Conservation (phyloP, 2,888 invertebrate genomes). For the Actias luna region DNA sequence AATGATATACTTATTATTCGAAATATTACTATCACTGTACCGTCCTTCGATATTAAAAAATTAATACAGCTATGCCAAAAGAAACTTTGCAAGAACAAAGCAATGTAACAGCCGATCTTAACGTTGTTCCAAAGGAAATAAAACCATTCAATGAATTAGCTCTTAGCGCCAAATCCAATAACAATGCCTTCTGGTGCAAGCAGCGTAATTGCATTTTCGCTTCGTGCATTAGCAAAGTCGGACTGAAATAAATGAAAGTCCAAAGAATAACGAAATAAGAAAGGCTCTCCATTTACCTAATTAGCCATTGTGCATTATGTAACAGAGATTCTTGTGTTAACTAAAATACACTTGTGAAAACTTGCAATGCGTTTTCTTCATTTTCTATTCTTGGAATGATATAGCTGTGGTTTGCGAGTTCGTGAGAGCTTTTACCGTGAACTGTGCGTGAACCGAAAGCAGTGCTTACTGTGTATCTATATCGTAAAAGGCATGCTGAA, state of each 20-base stretch:
- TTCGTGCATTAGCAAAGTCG: slow-evolving; percentile 10
- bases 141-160: slow-evolving; percentile 13
- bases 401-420: too few relatives aligned
- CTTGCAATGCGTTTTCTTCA: too few relatives aligned
- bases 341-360: neutral
- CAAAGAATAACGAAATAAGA: slow-evolving; percentile 1
- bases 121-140: slow-evolving; percentile 15
- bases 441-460: too few relatives aligned
- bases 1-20: too few relatives aligned
- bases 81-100: neutral
- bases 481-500: too few relatives aligned
- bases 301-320: slow-evolving; percentile 2
- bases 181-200: slow-evolving; percentile 13
- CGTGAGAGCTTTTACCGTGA: too few relatives aligned
- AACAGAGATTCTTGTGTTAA: neutral
- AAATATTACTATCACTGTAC: too few relatives aligned
- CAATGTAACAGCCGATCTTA: slow-evolving; percentile 8
- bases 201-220: slow-evolving; percentile 13
- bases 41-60: too few relatives aligned
- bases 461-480: too few relatives aligned
- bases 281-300: slow-evolving; percentile 5
- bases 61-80: neutral
- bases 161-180: slow-evolving; percentile 17
- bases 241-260: slow-evolving; percentile 15
- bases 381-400: too few relatives aligned